These are phyloP conservation scores for Sterna hirundo DNA, from an alignment of 2,113 vertebrate genomes.

Conservation along the genomic window DNA sequence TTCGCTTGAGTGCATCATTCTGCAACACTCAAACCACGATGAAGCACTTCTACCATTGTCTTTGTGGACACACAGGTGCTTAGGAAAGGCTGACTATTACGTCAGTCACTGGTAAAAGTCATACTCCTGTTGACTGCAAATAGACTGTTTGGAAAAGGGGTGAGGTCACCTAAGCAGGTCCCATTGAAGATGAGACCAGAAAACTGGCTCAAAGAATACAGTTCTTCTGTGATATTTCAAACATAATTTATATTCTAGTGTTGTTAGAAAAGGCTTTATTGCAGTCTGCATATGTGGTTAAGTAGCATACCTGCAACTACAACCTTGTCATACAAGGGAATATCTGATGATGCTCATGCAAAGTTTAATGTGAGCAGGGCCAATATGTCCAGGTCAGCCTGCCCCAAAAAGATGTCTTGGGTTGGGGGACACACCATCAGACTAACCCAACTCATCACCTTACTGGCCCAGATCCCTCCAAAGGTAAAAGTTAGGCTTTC, in stretches of 20 bases:
- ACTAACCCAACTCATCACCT: background rate
- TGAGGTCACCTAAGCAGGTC: background rate
- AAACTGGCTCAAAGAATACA: background rate
- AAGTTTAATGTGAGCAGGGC: background rate
- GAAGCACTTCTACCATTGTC: background rate
- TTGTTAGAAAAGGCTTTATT: background rate
- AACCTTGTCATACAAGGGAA: background rate
- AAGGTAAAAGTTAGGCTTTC: background rate
- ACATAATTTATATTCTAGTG: background rate
- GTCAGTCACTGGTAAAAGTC: background rate
- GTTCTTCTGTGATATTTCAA: background rate
- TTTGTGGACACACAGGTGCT: background rate
- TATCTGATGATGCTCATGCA: background rate
- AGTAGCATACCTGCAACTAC: background rate
- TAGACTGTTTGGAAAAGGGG: background rate
- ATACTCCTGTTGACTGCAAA: background rate
- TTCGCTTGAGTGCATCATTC: background rate
- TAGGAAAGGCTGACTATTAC: background rate
- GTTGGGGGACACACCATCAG: background rate
- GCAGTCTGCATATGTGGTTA: background rate
- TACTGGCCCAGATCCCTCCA: background rate
- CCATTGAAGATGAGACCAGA: background rate
- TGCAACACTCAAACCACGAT: background rate
- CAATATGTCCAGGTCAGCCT: background rate
- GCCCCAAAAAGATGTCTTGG: background rate